Conservation (phyloP, 1,140 invertebrate genomes). For the Bombus waltoni region DNA sequence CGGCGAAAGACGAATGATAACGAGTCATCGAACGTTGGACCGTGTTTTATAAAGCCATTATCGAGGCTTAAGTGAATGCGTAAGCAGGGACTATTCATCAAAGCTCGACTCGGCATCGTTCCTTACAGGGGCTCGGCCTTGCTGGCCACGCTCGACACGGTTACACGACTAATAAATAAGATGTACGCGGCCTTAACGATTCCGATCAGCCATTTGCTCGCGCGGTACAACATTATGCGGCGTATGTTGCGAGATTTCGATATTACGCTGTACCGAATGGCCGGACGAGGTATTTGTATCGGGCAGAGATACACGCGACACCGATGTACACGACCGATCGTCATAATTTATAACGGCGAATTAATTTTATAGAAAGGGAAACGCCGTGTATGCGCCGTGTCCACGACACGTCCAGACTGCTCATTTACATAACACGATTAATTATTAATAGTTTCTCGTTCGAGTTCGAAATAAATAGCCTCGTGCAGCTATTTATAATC, state of each 20-base stretch:
- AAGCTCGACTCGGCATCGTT: conserved; percentile 55
- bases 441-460: conserved; percentile 39
- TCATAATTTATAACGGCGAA: conserved; percentile 49
- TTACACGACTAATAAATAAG: conserved; percentile 76
- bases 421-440: conserved; percentile 46
- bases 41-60: conserved; percentile 79
- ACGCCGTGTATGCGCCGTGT: not conserved
- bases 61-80: conserved; percentile 74
- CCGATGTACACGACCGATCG: not conserved
- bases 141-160: conserved; percentile 65
- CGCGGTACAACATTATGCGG: conserved; percentile 58
- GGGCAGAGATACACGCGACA: conserved; percentile 16
- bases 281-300: conserved; percentile 44
- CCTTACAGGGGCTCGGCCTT: conserved; percentile 37
- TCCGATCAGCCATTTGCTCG: conserved; percentile 72
- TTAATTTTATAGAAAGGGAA: conserved; percentile 46
- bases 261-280: conserved; percentile 21
- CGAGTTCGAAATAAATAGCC: not conserved
- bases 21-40: conserved; percentile 62
- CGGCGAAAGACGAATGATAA: conserved; percentile 73
- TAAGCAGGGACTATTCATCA: conserved; percentile 76
- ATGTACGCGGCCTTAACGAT: conserved; percentile 70
- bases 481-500: not conserved
- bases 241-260: conserved; percentile 54
- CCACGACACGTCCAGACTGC: not conserved